Conservation (phyloP, 2,888 invertebrate genomes). For the Clitarchus hookeri region DNA sequence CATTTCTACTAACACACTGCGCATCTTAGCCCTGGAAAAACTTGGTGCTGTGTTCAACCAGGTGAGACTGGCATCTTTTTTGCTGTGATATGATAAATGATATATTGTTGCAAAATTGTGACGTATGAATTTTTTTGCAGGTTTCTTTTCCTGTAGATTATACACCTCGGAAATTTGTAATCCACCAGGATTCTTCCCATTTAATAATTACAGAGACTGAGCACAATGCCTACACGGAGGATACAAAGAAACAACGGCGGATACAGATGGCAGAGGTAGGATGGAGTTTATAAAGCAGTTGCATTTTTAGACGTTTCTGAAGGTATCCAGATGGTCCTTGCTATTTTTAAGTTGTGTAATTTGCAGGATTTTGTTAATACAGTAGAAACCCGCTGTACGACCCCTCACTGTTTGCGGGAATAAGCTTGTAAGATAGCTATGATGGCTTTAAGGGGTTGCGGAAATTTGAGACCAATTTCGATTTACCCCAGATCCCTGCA, state of each 20-base stretch:
- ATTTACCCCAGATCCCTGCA: no score
- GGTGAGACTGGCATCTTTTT: slow-evolving; percentile 47
- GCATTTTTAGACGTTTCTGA: no score
- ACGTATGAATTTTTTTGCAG: slow-evolving; percentile 54
- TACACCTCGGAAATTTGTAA: slow-evolving; percentile 93
- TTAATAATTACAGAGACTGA: slow-evolving; percentile 94
- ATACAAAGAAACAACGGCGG: slow-evolving; percentile 89
- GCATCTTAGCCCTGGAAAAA: slow-evolving; percentile 97
- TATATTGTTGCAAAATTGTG: no score
- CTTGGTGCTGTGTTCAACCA: slow-evolving; percentile 98
- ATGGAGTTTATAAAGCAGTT: neutral
- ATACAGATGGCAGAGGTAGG: slow-evolving; percentile 89
- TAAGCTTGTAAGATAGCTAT: no score
- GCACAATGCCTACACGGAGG: slow-evolving; percentile 97
- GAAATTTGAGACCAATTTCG: no score
- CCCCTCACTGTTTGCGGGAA: no score
- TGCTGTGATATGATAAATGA: no score
- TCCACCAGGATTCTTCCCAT: slow-evolving; percentile 89
- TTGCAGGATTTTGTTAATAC: no score
- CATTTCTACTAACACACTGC: slow-evolving; percentile 94
- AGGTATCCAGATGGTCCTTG: no score
- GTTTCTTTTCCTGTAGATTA: slow-evolving; percentile 90
- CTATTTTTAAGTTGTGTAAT: neutral
- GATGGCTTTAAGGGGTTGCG: no score
- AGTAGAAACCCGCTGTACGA: no score